Evolutionary conservation across 2,888 invertebrate species (phyloP).

Genomic region (Vesta saturnalis): DNA sequence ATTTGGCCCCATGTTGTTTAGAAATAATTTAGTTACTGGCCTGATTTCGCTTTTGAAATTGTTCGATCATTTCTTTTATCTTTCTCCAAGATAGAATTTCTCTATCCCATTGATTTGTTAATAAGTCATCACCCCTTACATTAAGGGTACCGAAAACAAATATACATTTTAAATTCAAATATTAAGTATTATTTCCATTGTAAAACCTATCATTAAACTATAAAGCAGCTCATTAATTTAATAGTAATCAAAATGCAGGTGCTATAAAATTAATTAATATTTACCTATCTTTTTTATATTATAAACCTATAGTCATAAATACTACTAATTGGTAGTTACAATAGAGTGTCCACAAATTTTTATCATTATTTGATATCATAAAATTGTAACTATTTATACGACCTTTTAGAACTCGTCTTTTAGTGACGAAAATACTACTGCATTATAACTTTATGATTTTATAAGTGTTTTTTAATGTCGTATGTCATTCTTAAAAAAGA

Average conservation of each 20-base stretch:
- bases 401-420: not conserved
- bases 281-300: conserved; percentile 4
- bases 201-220: not conserved
- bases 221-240: conserved; percentile 10
- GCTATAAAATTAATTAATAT: conserved; percentile 13
- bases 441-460: not conserved
- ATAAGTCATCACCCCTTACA: not conserved
- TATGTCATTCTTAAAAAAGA: not conserved
- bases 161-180: not conserved
- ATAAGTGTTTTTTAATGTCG: not conserved
- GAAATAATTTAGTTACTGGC: conserved; percentile 37
- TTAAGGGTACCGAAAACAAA: not conserved
- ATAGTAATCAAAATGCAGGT: not conserved
- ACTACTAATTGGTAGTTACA: conserved; percentile 9
- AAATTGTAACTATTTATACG: not conserved
- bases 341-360: not conserved
- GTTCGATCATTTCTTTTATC: not conserved
- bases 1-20: conserved; percentile 38
- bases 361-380: conserved; percentile 3
- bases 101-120: not conserved
- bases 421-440: not conserved
- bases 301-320: conserved; percentile 2
- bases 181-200: not conserved
- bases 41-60: conserved; percentile 25
- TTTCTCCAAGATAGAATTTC: not conserved